Percentiles rank a stretch among this genome's conserved stretches.
phyloP scores from a whole-genome alignment of 2,113 vertebrate genomes.

The Phalacrocorax pelagicus region DNA sequence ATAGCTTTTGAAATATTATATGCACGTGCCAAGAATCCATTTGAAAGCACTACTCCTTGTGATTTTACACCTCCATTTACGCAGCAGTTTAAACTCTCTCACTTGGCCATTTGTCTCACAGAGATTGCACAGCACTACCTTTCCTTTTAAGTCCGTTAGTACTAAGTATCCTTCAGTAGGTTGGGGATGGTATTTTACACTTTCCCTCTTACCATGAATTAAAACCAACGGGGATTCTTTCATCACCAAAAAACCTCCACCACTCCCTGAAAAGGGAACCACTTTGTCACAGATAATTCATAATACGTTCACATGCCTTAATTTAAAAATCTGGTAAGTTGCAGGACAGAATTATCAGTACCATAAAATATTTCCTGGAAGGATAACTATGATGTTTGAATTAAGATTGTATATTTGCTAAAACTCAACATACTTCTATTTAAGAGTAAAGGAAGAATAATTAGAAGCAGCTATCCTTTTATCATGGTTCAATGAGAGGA shows the following conservation, averaged over 20 bases:
- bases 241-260: neutral
- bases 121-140: conserved; percentile 1
- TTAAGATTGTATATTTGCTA: neutral
- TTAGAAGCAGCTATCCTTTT: conserved; percentile 2
- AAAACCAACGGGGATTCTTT: neutral
- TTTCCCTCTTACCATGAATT: neutral
- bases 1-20: neutral
- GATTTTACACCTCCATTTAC: conserved; percentile 14
- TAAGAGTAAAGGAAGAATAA: neutral
- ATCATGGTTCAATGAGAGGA: neutral
- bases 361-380: neutral
- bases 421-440: neutral
- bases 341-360: neutral
- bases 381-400: neutral
- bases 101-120: conserved; percentile 15
- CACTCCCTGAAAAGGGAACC: neutral
- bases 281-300: neutral
- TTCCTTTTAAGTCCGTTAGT: conserved; percentile 17
- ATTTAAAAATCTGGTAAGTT: neutral
- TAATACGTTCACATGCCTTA: neutral
- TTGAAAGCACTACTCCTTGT: neutral
- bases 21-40: neutral
- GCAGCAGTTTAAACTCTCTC: conserved; percentile 17
- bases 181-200: neutral
- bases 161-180: neutral